A percentile compares a stretch with the other conserved stretches of the same genome.
phyloP scores from a whole-genome alignment of 2,113 vertebrate species.

The Nycticebus coucang region DNA sequence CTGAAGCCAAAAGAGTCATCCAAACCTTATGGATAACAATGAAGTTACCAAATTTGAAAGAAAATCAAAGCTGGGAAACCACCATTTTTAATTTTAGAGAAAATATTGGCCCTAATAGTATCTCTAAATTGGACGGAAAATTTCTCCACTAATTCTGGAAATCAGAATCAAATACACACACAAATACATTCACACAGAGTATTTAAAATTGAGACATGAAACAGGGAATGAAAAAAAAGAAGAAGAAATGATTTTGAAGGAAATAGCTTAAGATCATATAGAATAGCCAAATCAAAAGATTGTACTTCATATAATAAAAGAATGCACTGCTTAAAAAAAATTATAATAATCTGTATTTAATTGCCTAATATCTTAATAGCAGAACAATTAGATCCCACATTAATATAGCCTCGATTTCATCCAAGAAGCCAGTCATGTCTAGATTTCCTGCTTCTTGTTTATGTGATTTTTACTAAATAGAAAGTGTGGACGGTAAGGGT shows the following conservation, averaged over 20 bases:
- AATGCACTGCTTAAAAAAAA: neutral
- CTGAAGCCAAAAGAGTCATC: neutral
- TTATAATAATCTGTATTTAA: neutral
- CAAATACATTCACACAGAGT: neutral
- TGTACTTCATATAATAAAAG: neutral
- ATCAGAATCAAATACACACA: neutral
- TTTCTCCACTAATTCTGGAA: neutral
- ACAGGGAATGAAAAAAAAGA: neutral
- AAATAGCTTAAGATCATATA: neutral
- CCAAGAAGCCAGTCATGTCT: neutral
- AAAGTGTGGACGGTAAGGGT: neutral
- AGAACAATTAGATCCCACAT: neutral
- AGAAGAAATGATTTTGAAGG: neutral
- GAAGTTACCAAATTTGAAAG: neutral
- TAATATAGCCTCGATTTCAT: neutral
- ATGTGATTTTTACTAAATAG: neutral
- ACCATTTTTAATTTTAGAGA: neutral
- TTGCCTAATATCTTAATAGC: neutral
- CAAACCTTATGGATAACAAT: neutral
- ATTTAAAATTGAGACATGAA: conserved; percentile 5
- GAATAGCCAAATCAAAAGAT: neutral
- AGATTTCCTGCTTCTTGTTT: neutral
- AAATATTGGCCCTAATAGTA: neutral
- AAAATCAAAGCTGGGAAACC: neutral
- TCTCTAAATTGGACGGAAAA: neutral